Base-by-base conservation (phyloP, 35 echinoderm and acorn worm genomes). In the Heliocidaris erythrogramma region DNA sequence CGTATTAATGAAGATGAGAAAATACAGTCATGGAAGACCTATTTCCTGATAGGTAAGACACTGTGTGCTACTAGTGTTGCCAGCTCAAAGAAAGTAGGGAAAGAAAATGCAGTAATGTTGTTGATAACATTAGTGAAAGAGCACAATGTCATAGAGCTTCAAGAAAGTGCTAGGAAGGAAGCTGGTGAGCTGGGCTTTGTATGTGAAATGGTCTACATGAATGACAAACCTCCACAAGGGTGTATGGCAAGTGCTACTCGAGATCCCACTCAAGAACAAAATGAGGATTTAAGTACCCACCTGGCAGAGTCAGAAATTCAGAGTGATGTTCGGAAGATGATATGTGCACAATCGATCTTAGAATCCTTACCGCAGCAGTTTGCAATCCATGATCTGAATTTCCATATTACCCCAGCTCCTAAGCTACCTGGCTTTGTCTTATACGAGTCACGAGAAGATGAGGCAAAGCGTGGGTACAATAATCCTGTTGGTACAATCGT, bases 41-140 rank as follows among this genome's bases (percentile, higher is more conserved):
- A 56, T 13, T 59, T 92, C 49, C 5, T 92, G 10, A 30, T 59
- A 49, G 47, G 47, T 18, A n/a, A 59, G 9, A n/a, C 27, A 30
- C 27, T 92, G n/a, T 92, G 91, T 92, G 48, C 48, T 9, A 31
- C 50, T 30, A 18, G 27, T 59, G 29, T 49, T 59, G 24, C 16
- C 17, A 59, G 91, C 18, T 50, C 91, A 92, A 92, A 92, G 91
- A 92, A 92, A 48, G 91, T 48, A 56, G 48, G 31, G 7, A 92
- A 92, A 29, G 47, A 92, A 52, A 59, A 59, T 35, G 47, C 48
- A 13, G 10, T 92, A 29, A 52, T 14, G 21, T 49, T 48, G 31
- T 49, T 92, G 9, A n/a, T 30, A 59, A 17, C 31, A 12, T 92
- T 30, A 10, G 31, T 49, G 91, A 92, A 50, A 59, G 7, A 92